Evolutionary conservation across 2,797 vertebrate species (phyloP), one percentile per base, ranked within the genome.

Genomic region (Gephyroberyx darwinii): DNA sequence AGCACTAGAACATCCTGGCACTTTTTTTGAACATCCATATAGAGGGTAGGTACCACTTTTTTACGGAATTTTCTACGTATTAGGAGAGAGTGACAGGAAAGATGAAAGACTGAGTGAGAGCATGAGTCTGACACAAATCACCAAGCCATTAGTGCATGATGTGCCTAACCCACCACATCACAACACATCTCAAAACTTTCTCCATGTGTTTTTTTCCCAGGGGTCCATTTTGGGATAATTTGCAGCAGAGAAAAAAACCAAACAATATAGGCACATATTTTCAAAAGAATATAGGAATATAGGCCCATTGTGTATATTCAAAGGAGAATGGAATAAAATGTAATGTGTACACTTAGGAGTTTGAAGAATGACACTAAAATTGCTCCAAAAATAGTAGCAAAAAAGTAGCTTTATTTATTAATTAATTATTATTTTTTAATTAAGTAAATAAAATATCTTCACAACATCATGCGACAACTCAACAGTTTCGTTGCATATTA

Each of bases 51-150:
- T 1, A 10, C 50, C 3, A 16, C 52, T 54, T 54, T 54, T 26
- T 54, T 14, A 50, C 7, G 9, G 47, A 6, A 19, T 50, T 50
- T 50, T 20, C 19, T 50, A 50, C 5, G n/a, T 50, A 50, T 50
- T 50, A 50, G 19, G 17, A 50, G n/a, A 56, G 54, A 56, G 54
- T 35, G 54, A 35, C 54, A n/a, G 30, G 7, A 35, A 56, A 8
- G 54, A 56, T 56, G 54, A n/a, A 35, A 56, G 54, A 56, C 14
- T 5, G 53, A 55, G 30, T 31, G 54, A 55, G 6, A 7, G 53
- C 12, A 33, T 33, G 30, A 35, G 54, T 17, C 7, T 56, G 30
- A n/a, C 54, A 17, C 31, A 35, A 33, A 56, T 33, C 30, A 17
- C 54, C 9, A 56, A 17, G 30, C 54, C 30, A 33, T 56, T 6